Conservation (phyloP, 1,140 invertebrate species). For the Drosophila cardini region DNA sequence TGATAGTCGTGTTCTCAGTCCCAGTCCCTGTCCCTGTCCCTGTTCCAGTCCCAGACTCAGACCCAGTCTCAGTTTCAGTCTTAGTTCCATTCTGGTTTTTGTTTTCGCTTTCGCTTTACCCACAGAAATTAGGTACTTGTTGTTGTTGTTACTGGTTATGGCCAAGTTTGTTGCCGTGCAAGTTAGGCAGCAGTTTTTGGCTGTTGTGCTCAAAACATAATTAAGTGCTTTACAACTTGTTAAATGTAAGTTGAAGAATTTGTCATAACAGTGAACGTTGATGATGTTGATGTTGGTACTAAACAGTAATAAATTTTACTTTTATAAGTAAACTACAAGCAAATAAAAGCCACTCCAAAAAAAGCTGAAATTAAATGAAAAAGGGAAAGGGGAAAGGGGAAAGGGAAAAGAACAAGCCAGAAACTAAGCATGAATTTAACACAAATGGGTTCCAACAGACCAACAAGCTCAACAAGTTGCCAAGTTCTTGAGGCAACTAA, state of each 20-base stretch:
- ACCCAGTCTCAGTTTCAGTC: too few relatives aligned
- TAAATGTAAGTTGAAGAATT: conserved; percentile 64
- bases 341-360: conserved; percentile 44
- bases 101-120: conserved; percentile 49
- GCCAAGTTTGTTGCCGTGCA: conserved; percentile 27
- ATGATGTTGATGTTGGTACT: conserved; percentile 75
- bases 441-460: conserved; percentile 49
- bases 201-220: conserved; percentile 72
- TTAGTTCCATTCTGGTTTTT: conserved; percentile 1
- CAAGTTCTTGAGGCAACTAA: conserved; percentile 50
- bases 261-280: conserved; percentile 67
- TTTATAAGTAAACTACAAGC: conserved; percentile 67
- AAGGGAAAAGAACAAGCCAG: conserved; percentile 61
- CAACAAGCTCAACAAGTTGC: conserved; percentile 70
- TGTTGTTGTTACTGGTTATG: conserved; percentile 29
- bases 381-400: background rate
- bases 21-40: background rate
- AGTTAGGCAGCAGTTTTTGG: conserved; percentile 52
- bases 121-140: conserved; percentile 28
- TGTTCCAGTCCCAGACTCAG: too few relatives aligned
- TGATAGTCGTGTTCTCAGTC: conserved; percentile 69
- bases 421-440: conserved; percentile 66
- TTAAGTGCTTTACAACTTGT: conserved; percentile 79
- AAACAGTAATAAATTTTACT: conserved; percentile 81
- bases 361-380: conserved; percentile 4